Base-by-base conservation (phyloP, 1,140 invertebrate species). In the Temnothorax nylanderi region DNA sequence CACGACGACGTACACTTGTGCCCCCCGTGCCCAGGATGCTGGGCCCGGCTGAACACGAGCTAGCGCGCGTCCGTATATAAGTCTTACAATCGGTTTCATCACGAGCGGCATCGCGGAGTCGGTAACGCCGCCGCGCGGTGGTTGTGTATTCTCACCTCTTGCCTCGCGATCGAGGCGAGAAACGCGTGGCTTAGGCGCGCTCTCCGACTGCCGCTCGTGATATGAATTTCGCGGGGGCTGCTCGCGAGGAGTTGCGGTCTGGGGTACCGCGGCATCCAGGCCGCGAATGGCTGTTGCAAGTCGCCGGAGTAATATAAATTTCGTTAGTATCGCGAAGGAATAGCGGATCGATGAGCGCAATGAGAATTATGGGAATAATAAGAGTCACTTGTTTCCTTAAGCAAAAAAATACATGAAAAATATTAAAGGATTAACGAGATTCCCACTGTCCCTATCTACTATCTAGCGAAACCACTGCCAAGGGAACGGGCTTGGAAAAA, bases 41-140 rank as follows among this genome's bases (percentile, higher is more conserved):
- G 91, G 32, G 54, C 76, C 71, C 58, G 80, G 72, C 56, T 51
- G 47, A 60, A 74, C 65, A 47, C 74, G 82, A 13, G 82, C 87
- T 86, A 78, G 56, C 64, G 34, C 49, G 21, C 76, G 77, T 82
- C 37, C 64, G 67, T 80, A 67, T 90, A 87, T 89, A 89, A 71
- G 41, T 90, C 92, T 93, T 88, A 85, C 89, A 89, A 93, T 93
- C 91, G 89, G 90, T 92, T 92, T 93, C 92, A 90, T 92, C 92
- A 91, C 88, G 81, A 88, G 74, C 71, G 51, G 74, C 60, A 69
- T 69, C 65, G 41, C 65, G 21, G 37, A 84, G 75, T 65, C 74
- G 65, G 56, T 80, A 71, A 72, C 41, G 47, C 72, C 71, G 51
- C 34, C 71, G 13, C 51, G 34, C 60, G 62, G 67, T 26, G 26